Percentiles rank a stretch among this genome's conserved stretches.
phyloP scores from a whole-genome alignment of 2,113 vertebrate genomes.

The Cathartes aura region DNA sequence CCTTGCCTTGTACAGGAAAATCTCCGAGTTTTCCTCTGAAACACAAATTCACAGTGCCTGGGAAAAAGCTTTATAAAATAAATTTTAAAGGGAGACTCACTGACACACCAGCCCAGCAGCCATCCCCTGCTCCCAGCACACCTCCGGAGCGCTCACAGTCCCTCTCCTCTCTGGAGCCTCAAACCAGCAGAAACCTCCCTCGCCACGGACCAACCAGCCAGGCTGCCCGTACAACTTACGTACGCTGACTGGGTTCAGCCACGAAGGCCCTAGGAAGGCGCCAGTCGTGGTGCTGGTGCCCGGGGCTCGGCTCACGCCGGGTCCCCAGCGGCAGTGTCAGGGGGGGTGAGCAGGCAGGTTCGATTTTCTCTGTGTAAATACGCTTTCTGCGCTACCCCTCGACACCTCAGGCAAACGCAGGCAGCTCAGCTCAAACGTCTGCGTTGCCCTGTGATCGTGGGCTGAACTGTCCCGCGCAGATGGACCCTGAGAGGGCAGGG shows the following conservation, averaged over 20 bases:
- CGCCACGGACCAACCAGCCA: accelerated
- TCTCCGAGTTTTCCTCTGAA: not conserved
- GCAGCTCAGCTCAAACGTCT: not conserved
- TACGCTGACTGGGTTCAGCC: not conserved
- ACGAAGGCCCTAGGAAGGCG: accelerated
- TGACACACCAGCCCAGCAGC: accelerated
- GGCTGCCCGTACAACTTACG: accelerated
- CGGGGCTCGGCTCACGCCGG: too few relatives aligned
- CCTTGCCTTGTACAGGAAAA: too few relatives aligned
- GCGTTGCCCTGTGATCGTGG: too few relatives aligned
- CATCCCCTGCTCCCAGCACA: not conserved
- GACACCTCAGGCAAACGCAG: not conserved
- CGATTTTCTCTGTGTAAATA: not conserved
- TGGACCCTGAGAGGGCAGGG: accelerated
- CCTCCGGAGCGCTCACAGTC: not conserved
- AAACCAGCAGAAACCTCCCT: not conserved
- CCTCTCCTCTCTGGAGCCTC: not conserved
- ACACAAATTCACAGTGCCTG: too few relatives aligned
- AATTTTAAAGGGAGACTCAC: not conserved
- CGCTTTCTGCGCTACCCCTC: not conserved
- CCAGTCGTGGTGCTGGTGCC: not conserved
- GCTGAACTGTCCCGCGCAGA: accelerated
- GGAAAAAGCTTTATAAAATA: not conserved
- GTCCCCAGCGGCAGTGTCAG: not conserved
- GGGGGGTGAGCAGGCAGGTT: not conserved